Base-by-base conservation (phyloP, 1,140 invertebrate genomes). In the Globodera rostochiensis region DNA sequence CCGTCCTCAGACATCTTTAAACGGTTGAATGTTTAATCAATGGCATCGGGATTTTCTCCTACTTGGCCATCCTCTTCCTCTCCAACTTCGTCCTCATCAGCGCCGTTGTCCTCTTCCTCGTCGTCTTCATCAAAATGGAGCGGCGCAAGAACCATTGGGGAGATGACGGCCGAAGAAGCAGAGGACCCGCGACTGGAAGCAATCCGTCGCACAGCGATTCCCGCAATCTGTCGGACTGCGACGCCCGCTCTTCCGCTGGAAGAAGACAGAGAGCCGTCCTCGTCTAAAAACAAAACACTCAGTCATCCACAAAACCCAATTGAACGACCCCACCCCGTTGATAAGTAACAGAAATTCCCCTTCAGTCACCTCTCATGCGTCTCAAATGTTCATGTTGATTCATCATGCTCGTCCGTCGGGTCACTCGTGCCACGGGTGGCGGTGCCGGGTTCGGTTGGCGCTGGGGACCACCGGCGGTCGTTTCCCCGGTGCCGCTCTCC, bases 31-130 rank as follows among this genome's bases (percentile, higher is more conserved):
- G 36, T 36, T 36, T 36, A 2, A 36, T 36, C 36, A 36, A 36
- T 36, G 36, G 36, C 3, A 36, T 3, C 36, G 36, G 36, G 36
- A 36, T 36, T 36, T 36, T 7, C 25, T 15, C 47, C 25, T 21
- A 53, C 47, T 64, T 64, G 36, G 53, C 45, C 73, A 21, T 74
- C 74, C 36, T 77, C 47, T 15, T 77, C 74, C 9, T 67, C 64
- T 77, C 64, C 64, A 6, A 53, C 11, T 15, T 78, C 73, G 36
- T 81, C 78, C 8, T 73, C 80, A 11, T 36, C 47, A 25, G 25
- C 79, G n/a, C 21, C 69, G n/a, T 81, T 64, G 25, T 81, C 73
- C 47, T 79, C 76, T 77, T 53, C 46, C n/a, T 77, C 74, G 13
- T 77, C 74, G 25, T 77, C 74, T 49, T 64, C 64, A 47, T 77